Evolutionary conservation across 2,113 vertebrate species (phyloP).

Genomic region (Charina bottae): DNA sequence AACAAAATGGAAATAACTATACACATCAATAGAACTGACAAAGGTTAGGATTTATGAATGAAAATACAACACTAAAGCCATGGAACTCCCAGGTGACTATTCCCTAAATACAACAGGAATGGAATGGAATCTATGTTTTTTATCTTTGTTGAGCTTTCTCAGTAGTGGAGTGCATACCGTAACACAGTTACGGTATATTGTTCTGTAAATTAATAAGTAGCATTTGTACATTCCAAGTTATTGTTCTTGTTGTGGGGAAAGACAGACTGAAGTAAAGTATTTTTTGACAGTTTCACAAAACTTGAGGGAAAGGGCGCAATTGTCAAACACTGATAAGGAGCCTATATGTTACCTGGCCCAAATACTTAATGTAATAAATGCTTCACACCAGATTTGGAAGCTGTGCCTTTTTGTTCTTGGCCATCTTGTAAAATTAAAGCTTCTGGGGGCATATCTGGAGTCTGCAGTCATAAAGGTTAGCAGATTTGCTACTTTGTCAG

Average conservation of each 20-base stretch:
- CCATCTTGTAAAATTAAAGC: slow-evolving; percentile 5
- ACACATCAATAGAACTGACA: neutral
- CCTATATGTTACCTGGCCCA: neutral
- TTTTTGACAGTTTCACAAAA: neutral
- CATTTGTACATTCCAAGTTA: neutral
- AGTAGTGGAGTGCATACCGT: neutral
- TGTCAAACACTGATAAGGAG: neutral
- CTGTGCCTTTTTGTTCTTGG: neutral
- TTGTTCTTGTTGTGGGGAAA: neutral
- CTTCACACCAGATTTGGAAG: neutral
- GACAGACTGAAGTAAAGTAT: neutral
- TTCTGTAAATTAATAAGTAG: neutral
- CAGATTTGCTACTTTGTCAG: slow-evolving; percentile 1
- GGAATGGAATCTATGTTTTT: neutral
- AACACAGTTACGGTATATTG: neutral
- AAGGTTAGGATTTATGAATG: neutral
- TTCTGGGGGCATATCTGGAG: neutral
- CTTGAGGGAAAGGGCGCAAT: neutral
- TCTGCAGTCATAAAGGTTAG: neutral
- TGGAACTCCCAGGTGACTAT: neutral
- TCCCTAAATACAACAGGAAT: neutral
- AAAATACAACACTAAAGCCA: neutral
- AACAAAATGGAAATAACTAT: neutral
- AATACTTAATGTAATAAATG: neutral
- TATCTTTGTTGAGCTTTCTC: neutral